Evolutionary conservation across 2,888 invertebrate genomes (phyloP), one percentile per base, ranked within the genome.

Genomic region (Lordiphosa andalusiaca): DNA sequence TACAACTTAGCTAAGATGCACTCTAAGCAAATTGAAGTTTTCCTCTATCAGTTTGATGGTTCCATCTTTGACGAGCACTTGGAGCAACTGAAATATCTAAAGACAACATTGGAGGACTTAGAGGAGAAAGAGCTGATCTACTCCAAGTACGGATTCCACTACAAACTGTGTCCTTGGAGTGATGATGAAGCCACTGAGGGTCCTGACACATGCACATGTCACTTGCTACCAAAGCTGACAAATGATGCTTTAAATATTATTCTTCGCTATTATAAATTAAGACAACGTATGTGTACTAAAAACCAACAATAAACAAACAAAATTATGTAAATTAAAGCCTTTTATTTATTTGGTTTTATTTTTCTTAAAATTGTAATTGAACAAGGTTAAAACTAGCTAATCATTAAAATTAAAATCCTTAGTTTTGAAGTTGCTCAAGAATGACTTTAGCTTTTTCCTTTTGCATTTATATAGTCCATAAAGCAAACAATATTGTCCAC

Each of bases 31-130:
- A 38, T 16, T 7, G 4, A 38, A 16, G 13, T 38, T 7, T 38
- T 38, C 13, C 37, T 38, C 6, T 7, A 9, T 9, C 38, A 38
- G 23, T 21, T 46, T 9, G 33, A 44, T 7, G 16, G 33, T 9
- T 16, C 33, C 30, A 30, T 44, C 2, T 44, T 44, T 16, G 30
- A 44, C 0, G 30, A 44, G 13, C 44, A 44, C 9, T 12, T 44
- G 3, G 4, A 13, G 4, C 25, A 6, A 25, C 13, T 44, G 13
- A 12, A 44, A 30, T 7, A 13, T 25, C 23, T 44, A 3, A 13
- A 4, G 2, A 3, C 4, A 25, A 44, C 13, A 4, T 25, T 44
- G 13, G 44, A 44, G 10, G 44, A 33, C 13, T 30, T 44, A 10
- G 16, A 33, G 9, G 33, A 33, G 4, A 33, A 33, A 10, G 44